Percentiles rank a stretch among this genome's conserved stretches.
phyloP scores from a whole-genome alignment of 2,797 vertebrate species.

The Trematomus bernacchii region DNA sequence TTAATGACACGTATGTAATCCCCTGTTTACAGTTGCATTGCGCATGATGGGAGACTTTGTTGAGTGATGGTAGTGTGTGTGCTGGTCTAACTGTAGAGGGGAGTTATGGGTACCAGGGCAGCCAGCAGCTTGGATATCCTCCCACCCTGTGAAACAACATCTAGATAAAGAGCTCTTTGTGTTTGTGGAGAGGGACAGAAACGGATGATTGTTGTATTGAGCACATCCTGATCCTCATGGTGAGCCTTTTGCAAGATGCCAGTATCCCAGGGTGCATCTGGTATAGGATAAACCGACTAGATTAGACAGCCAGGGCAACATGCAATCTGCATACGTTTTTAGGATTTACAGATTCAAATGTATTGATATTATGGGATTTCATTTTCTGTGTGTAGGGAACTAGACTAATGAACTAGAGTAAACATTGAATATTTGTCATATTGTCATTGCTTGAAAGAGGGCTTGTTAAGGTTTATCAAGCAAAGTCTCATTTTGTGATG shows the following conservation, averaged over 20 bases:
- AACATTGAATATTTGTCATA: no score
- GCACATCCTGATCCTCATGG: slow-evolving; percentile 77
- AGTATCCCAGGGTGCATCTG: slow-evolving; percentile 49
- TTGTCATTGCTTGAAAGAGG: no score
- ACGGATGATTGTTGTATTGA: slow-evolving; percentile 79
- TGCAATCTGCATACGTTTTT: not conserved
- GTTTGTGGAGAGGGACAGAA: slow-evolving; percentile 48
- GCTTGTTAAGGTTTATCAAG: not conserved
- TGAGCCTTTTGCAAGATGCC: slow-evolving; percentile 74
- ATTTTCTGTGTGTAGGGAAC: not conserved
- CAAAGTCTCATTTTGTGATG: not conserved
- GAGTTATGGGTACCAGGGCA: slow-evolving; percentile 63
- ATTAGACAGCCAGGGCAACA: not conserved
- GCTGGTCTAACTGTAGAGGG: slow-evolving; percentile 14
- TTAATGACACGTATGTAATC: not conserved
- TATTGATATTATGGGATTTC: not conserved
- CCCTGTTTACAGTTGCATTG: slow-evolving; percentile 6
- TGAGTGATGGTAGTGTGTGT: slow-evolving; percentile 24
- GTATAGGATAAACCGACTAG: slow-evolving; percentile 13
- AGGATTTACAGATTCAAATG: not conserved
- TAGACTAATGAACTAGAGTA: no score
- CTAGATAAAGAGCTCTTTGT: slow-evolving; percentile 85
- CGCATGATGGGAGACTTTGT: slow-evolving; percentile 12
- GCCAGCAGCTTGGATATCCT: slow-evolving; percentile 70
- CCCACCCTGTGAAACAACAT: slow-evolving; percentile 77